Base-by-base conservation (phyloP, 2,797 vertebrate species). In the Semotilus atromaculatus region DNA sequence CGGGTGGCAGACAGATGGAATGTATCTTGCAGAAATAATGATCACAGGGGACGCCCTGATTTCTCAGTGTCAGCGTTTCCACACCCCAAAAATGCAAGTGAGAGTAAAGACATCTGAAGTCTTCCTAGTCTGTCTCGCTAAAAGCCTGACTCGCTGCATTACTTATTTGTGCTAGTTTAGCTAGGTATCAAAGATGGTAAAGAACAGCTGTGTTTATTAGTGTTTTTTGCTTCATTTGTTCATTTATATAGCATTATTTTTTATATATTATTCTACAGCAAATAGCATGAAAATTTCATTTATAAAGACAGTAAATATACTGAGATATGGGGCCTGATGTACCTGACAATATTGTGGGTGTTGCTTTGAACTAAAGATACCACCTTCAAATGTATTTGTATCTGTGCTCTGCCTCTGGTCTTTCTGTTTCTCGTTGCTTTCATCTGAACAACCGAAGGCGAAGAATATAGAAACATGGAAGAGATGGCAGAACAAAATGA, bases 1-100 rank as follows among this genome's bases (percentile, higher is more conserved):
- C 76, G 80, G 84, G 86, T 85, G 84, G 87, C 4, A 75, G 36
- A 70, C 87, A 86, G 84, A 84, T 86, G 77, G 81, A 83, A 64
- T 18, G 10, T 62, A 71, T 81, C 86, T 72, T 79, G 26, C 48
- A 31, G 77, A 51, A 81, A 77, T 31, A 48, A 68, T 45, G 45
- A 60, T 51, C 34, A 43, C 77, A 85, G 71, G 78, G 73, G 82
- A 60, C 62, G 0, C 14, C 19, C 34, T 18, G 40, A 66, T 82
- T 58, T 66, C 40, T 11, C 73, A 36, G 58, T 21, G 5, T 82
- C 78, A 80, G 80, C 64, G 68, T 76, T 36, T 66, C 19, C 29
- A 34, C 26, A 2, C 26, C 70, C 26, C 26, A 73, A 60, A 73
- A 73, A 55, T 72, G 55, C 26, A 82, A 72, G 10, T 71, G n/a